A percentile compares a stretch with the other conserved stretches of the same genome.
Evolutionary conservation across 2,888 invertebrate genomes (phyloP).

Genomic region (Trachelus iudaicus): DNA sequence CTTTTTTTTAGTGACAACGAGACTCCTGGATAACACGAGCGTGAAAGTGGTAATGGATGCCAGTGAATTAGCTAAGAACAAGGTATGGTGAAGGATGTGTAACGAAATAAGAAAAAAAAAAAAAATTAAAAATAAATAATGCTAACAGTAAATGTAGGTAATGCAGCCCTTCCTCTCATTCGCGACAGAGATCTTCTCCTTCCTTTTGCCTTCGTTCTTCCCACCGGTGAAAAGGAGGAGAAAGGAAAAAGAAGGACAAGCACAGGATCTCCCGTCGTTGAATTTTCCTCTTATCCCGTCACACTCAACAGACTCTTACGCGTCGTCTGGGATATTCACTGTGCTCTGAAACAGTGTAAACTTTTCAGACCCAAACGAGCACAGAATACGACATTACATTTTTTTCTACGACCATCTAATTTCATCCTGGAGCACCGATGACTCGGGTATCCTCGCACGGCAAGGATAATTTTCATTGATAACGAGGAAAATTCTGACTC

Average conservation of each 20-base stretch:
- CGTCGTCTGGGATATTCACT: neutral
- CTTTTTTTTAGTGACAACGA: neutral
- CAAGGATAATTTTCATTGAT: neutral
- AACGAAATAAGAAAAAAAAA: neutral
- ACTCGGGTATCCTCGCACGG: no score
- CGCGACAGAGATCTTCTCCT: neutral
- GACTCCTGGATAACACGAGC: neutral
- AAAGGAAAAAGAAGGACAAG: neutral
- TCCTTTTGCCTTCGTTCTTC: neutral
- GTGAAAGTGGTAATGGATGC: neutral
- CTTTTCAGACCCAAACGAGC: no score
- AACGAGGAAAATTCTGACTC: neutral
- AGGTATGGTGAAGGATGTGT: neutral
- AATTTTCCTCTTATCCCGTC: neutral
- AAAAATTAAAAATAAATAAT: neutral
- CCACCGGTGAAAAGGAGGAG: neutral
- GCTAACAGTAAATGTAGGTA: neutral
- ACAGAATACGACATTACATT: no score
- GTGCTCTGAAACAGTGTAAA: neutral
- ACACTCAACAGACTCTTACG: neutral
- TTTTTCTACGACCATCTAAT: no score
- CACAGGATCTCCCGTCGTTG: neutral
- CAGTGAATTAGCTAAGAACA: constrained; percentile 4
- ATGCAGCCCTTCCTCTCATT: neutral
- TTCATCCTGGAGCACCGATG: no score